These are phyloP conservation scores for Penaeus indicus DNA, from an alignment of 1,140 invertebrate species.

Conservation along the genomic window DNA sequence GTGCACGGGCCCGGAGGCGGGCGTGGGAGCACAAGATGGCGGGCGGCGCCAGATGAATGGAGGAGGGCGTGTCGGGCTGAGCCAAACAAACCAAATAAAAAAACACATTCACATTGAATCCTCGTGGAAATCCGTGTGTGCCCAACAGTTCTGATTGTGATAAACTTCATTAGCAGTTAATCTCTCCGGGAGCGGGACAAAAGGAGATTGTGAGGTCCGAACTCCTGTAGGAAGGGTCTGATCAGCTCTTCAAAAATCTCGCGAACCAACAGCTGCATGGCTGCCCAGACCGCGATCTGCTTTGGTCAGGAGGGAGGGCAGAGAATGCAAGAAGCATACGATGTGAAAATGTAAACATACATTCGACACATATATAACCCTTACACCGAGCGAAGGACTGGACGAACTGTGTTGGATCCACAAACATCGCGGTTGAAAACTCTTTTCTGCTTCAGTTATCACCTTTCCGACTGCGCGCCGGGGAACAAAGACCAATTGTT, in stretches of 20 bases:
- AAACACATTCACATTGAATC: constrained; percentile 59
- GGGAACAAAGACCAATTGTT: too few species aligned
- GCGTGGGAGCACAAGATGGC: constrained; percentile 57
- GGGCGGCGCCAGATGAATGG: constrained; percentile 40
- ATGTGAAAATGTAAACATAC: not conserved
- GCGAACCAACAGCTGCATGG: constrained; percentile 30
- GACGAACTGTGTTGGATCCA: too few species aligned
- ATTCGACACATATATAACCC: too few species aligned
- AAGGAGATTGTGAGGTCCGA: constrained; percentile 17
- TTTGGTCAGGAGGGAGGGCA: constrained; percentile 26
- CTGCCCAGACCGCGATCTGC: not conserved
- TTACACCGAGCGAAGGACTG: too few species aligned
- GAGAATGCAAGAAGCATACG: not conserved
- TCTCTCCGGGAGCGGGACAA: constrained; percentile 45
- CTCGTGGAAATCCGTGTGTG: constrained; percentile 57
- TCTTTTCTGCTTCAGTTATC: too few species aligned
- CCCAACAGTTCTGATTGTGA: constrained; percentile 59
- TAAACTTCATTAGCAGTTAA: constrained; percentile 59
- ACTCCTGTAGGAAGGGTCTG: constrained; percentile 15
- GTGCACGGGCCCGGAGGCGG: not conserved
- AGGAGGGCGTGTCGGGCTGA: constrained; percentile 35
- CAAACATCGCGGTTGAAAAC: too few species aligned
- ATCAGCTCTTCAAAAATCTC: not conserved
- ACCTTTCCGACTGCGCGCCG: too few species aligned
- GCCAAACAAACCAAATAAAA: constrained; percentile 54